A percentile compares a stretch with the other conserved stretches of the same genome.
These are phyloP conservation scores for Centruroides sculpturatus DNA, from an alignment of 1,140 invertebrate species.

Conservation along the genomic window DNA sequence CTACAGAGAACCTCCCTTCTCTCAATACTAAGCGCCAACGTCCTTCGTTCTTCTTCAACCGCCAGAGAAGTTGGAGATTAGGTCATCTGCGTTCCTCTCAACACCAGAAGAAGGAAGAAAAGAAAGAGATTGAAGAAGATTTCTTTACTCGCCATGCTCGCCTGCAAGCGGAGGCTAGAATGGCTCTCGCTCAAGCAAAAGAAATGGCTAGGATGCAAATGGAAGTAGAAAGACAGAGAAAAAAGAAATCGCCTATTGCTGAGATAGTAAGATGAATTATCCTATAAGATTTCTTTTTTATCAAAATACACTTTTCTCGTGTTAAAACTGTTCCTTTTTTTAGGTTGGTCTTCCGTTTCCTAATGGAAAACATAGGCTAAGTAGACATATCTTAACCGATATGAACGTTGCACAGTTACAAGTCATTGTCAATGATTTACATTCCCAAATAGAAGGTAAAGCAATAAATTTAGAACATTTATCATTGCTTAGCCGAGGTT, in stretches of 20 bases:
- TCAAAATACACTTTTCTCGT: too few species aligned
- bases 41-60: slow-evolving; percentile 15
- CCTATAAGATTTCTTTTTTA: too few species aligned
- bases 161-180: slow-evolving; percentile 73
- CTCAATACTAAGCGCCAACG: slow-evolving; percentile 8
- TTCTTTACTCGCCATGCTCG: slow-evolving; percentile 22
- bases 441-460: slow-evolving; percentile 81
- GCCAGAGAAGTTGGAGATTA: slow-evolving; percentile 9
- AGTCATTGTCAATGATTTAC: slow-evolving; percentile 85
- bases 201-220: slow-evolving; percentile 87
- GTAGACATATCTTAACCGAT: slow-evolving; percentile 65
- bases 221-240: slow-evolving; percentile 67
- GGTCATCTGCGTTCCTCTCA: background rate
- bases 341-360: slow-evolving; percentile 69
- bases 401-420: slow-evolving; percentile 90
- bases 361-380: slow-evolving; percentile 59
- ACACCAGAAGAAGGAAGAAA: background rate
- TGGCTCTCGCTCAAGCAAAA: slow-evolving; percentile 76
- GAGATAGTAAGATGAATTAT: slow-evolving; percentile 51
- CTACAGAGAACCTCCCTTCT: background rate
- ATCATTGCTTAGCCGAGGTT: too few species aligned
- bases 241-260: slow-evolving; percentile 67
- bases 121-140: slow-evolving; percentile 6
- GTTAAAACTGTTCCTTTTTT: slow-evolving; percentile 28
- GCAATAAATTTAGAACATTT: slow-evolving; percentile 15